Conservation (phyloP, 2,797 vertebrate species). For the Phataginus tricuspis region DNA sequence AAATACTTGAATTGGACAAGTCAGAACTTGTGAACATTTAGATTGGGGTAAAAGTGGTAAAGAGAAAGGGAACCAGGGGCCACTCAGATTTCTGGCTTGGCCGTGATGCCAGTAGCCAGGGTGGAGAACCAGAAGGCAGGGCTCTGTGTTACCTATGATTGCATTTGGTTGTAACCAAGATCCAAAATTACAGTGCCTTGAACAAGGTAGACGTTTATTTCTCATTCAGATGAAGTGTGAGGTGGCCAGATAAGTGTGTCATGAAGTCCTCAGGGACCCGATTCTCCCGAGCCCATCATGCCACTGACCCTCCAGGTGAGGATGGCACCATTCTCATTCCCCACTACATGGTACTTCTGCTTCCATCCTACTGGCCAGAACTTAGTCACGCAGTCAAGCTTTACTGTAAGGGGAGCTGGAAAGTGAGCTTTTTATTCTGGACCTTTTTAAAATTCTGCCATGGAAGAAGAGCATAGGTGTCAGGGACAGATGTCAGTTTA, state of each 20-base stretch:
- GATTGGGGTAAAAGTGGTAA: background rate
- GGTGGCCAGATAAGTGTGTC: background rate
- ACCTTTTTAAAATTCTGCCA: background rate
- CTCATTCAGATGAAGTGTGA: background rate
- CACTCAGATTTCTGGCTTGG: background rate
- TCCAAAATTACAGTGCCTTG: background rate
- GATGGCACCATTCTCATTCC: background rate
- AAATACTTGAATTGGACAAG: background rate
- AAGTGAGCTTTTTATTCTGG: background rate
- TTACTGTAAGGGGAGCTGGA: background rate
- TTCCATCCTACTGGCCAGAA: too few species aligned
- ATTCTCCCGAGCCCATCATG: background rate
- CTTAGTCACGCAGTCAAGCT: background rate
- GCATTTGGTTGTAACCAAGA: background rate
- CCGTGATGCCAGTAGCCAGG: background rate
- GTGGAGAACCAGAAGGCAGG: background rate
- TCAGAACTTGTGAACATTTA: background rate
- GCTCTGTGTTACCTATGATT: background rate
- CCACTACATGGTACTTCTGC: background rate
- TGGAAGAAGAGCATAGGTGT: background rate
- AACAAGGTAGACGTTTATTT: background rate
- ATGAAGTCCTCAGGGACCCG: background rate
- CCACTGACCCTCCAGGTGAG: background rate
- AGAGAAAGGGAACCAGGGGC: background rate
- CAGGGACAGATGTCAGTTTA: background rate